phyloP scores from a whole-genome alignment of 1,140 invertebrate genomes.

The Marisa cornuarietis region DNA sequence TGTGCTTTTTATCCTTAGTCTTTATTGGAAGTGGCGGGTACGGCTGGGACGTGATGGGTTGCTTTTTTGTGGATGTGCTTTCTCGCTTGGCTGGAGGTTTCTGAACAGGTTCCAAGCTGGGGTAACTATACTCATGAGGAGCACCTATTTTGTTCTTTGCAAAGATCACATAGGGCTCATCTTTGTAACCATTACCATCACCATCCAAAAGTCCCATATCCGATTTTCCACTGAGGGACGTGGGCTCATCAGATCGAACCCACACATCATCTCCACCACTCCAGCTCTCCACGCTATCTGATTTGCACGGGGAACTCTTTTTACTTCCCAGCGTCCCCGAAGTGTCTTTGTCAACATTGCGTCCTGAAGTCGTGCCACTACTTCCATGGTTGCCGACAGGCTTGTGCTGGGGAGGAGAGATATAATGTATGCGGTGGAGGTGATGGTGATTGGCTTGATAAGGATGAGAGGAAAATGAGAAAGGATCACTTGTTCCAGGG shows the following conservation, averaged over 20 bases:
- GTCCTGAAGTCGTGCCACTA: no score
- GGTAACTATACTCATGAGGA: constrained; percentile 61
- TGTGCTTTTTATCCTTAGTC: constrained; percentile 34
- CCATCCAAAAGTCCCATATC: constrained; percentile 51
- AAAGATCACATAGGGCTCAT: constrained; percentile 85
- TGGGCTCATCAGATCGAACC: constrained; percentile 57
- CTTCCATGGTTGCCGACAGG: constrained; percentile 59
- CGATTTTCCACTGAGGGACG: constrained; percentile 51
- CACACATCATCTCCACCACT: constrained; percentile 57
- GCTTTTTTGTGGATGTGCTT: constrained; percentile 44
- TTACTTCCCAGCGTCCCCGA: constrained; percentile 48
- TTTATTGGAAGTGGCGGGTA: constrained; percentile 56
- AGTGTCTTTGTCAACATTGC: constrained; percentile 15
- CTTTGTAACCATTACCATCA: constrained; percentile 43
- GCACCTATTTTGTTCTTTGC: constrained; percentile 66
- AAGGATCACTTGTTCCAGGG: constrained; percentile 50
- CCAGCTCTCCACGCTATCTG: constrained; percentile 55
- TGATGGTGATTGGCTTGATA: constrained; percentile 59
- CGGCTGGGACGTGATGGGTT: constrained; percentile 25
- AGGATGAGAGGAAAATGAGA: constrained; percentile 43
- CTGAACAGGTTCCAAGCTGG: constrained; percentile 56
- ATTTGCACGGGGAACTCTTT: constrained; percentile 52
- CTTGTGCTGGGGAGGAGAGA: constrained; percentile 50
- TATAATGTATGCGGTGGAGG: constrained; percentile 69
- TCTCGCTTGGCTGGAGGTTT: constrained; percentile 54